Evolutionary conservation across 2,888 invertebrate genomes (phyloP), one percentile per base, ranked within the genome.

Genomic region (Andrena fulva): DNA sequence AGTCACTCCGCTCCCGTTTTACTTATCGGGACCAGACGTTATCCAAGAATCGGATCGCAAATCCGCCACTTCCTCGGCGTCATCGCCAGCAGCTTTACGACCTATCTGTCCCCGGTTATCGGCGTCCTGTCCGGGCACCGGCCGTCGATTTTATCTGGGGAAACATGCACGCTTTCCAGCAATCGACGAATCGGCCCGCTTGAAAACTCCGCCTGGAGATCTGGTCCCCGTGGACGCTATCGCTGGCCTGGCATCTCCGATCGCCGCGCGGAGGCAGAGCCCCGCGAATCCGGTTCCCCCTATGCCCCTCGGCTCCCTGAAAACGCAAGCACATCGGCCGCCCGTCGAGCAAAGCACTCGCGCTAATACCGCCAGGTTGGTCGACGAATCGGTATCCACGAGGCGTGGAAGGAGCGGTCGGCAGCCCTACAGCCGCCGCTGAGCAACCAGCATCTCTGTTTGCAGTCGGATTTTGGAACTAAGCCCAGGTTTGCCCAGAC

Each of bases 401-500:
- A 42, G 31, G 20, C 67, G 52, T 8, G 33, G 59, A 77, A 42
- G 50, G 60, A 54, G 24, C 52, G 78, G 74, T 42, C 20, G 66
- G 74, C 68, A 59, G 76, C 60, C 60, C 52, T 56, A 59, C 67
- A 77, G 75, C 62, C 64, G 67, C 80, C 75, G 68, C 79, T 67
- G 85, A 81, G 88, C 81, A 89, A 86, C 86, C 78, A 76, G 87
- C 86, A 90, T 90, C 91, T 89, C 88, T 91, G 90, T 92, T 92
- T 92, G 91, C 92, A 87, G 87, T 91, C 85, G 91, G 92, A 91
- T 91, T 89, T 91, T 92, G 91, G 91, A 92, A 89, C 91, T 92
- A 92, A 92, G 92, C 92, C 91, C 89, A 90, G 89, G 92, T 92
- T 92, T 92, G 90, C 92, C 90, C 92, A 92, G 92, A 92, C 92